Conservation (phyloP, 2,888 invertebrate genomes). For the Sinelater perroti region DNA sequence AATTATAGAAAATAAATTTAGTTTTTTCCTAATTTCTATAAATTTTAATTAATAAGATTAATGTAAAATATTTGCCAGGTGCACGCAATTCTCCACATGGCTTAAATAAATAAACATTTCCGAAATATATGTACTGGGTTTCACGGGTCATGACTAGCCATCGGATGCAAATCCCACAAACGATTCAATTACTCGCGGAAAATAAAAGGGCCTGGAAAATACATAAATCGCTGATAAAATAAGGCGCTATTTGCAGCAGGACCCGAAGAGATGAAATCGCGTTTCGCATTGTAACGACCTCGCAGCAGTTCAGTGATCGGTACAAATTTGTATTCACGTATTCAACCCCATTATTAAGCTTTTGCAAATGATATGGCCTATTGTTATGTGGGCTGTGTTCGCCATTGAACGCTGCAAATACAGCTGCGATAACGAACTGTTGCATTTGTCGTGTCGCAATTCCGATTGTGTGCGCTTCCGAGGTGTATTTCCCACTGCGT, state of each 20-base stretch:
- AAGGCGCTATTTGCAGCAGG: not conserved
- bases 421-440: conserved; percentile 24
- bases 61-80: too few relatives aligned
- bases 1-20: too few relatives aligned
- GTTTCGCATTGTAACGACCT: conserved; percentile 21
- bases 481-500: too few relatives aligned
- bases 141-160: too few relatives aligned
- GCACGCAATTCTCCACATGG: too few relatives aligned
- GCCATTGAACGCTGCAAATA: conserved; percentile 21
- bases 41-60: too few relatives aligned
- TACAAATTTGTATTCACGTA: conserved; percentile 28
- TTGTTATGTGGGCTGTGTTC: conserved; percentile 21
- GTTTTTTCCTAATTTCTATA: too few relatives aligned
- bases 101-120: too few relatives aligned
- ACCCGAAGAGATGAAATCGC: conserved; percentile 13
- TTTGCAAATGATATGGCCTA: conserved; percentile 23
- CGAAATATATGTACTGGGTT: too few relatives aligned
- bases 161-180: not conserved
- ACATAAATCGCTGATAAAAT: conserved; percentile 18
- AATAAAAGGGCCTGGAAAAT: not conserved
- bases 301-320: conserved; percentile 21
- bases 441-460: conserved; percentile 14
- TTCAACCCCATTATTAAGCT: conserved; percentile 25
- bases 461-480: not conserved
- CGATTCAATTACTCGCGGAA: not conserved